Evolutionary conservation across 2,797 vertebrate genomes (phyloP), one percentile per base, ranked within the genome.

Genomic region (Girardinus metallicus): DNA sequence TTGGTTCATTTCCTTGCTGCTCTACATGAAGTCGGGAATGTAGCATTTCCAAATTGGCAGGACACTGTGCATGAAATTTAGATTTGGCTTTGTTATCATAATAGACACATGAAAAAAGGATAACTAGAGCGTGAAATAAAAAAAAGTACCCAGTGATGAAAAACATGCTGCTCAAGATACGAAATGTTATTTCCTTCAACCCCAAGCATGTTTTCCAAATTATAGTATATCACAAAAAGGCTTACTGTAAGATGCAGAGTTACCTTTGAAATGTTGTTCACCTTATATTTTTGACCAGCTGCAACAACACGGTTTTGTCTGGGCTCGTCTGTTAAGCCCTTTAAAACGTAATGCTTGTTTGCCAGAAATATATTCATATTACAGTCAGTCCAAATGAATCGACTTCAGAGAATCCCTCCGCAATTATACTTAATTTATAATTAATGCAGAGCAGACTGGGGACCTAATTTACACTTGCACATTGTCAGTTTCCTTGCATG

Each of bases 371-470:
- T 91, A 93, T 94, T 94, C 93, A 91, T 82, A 90, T 88, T 93
- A 90, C 87, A 90, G 89, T 93, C 89, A 90, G 94, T 91, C 93
- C 93, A 93, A 93, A 92, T 90, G 89, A 94, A 92, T 93, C 92
- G 93, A 95, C 94, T 94, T 94, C 92, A 93, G 90, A 88, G 93
- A 94, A 94, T 95, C 94, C 95, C 95, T 93, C 81, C 26, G 93
- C 95, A 95, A 95, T 96, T 96, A 96, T 86, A 91, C 87, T 91
- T 93, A 92, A 96, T 95, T 96, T 93, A 95, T 96, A 96, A 96
- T 96, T 95, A 95, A 96, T 96, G 95, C 79, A 41, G 80, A 90
- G 90, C 90, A 94, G 95, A 90, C 94, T 94, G 92, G 93, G 95
- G 95, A 95, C 94, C 94, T 95, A 94, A 95, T 95, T 95, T 95